A percentile compares a stretch with the other conserved stretches of the same genome.
phyloP scores from a whole-genome alignment of 2,797 vertebrate genomes.

The Pangasius krempfi region DNA sequence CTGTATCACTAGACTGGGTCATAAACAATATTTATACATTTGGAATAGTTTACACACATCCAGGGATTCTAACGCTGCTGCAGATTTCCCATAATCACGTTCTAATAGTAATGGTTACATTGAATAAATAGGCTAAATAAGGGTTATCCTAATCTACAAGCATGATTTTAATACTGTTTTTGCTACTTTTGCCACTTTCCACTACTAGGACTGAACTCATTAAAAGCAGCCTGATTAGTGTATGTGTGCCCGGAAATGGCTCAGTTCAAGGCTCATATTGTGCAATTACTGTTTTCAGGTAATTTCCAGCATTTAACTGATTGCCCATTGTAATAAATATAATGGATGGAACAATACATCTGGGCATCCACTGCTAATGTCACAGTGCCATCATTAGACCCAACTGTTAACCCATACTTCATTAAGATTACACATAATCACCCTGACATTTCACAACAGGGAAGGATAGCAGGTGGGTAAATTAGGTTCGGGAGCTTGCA shows the following conservation, averaged over 20 bases:
- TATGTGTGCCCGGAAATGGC: not conserved
- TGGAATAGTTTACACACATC: not conserved
- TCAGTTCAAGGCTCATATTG: slow-evolving; percentile 18
- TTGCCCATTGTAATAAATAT: slow-evolving; percentile 66
- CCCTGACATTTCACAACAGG: slow-evolving; percentile 23
- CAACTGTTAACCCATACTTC: slow-evolving; percentile 51
- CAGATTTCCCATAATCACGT: not conserved
- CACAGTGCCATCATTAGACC: slow-evolving; percentile 49
- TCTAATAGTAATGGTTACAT: not conserved
- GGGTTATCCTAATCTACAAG: not conserved
- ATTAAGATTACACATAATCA: slow-evolving; percentile 57
- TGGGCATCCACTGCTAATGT: slow-evolving; percentile 46
- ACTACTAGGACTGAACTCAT: not conserved
- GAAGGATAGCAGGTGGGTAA: slow-evolving; percentile 20
- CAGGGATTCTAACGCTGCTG: not conserved
- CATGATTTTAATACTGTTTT: not conserved
- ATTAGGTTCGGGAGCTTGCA: not conserved
- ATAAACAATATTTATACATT: not conserved
- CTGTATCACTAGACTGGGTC: not conserved
- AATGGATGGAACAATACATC: slow-evolving; percentile 60
- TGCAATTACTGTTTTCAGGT: slow-evolving; percentile 64
- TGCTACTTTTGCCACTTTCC: not conserved
- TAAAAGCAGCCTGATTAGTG: not conserved
- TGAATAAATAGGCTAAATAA: not conserved
- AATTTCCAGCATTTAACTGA: slow-evolving; percentile 58